Base-by-base conservation (phyloP, 2,888 invertebrate species). In the Gastrophysa polygoni region DNA sequence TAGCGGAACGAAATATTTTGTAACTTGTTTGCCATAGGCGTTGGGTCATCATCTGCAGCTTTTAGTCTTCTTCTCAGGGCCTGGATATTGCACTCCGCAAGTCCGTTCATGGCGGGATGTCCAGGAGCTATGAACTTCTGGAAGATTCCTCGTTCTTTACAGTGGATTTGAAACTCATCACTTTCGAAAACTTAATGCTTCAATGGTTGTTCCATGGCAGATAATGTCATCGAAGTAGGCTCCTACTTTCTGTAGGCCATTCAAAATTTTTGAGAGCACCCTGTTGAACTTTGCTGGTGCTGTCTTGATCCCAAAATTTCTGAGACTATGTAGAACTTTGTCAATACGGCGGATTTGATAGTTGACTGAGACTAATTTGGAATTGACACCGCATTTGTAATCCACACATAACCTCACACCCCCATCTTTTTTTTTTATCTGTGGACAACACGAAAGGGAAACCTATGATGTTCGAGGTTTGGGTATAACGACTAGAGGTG, bases 301-400 rank as follows among this genome's bases (percentile, higher is more conserved):
- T n/a, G 66, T 68, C 63, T 69, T 69, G 17, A 73, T 71, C 17
- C 70, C 72, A 60, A 70, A 68, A 51, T 69, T 67, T 46, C 63
- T 51, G 11, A 75, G 55, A n/a, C 61, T 70, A 47, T 69, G 68
- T n/a, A 71, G 48, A 17, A 73, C 64, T 46, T 72, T 67, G 10
- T 72, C 67, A 61, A 49, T 49, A 6, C 32, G 46, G 48, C 34
- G 48, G 7, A 47, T 49, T 32, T 34, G 34, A 49, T 66, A 68
- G 38, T 72, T 64, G 51, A 67, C 67, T 7, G 52, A 21, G 1
- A 69, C 55, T n/a, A 76, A 43, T 49, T 59, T 52, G 47, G 61
- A 48, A 51, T 74, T 74, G 7, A 74, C 68, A 7, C 68, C 67
- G 14, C 58, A 44, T 61, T 72, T 73, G 43, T 73, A 71, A 59